Percentiles rank a stretch among this genome's conserved stretches.
Conservation (phyloP, 92 coral and sea anemone species). For the Porites evermanni region DNA sequence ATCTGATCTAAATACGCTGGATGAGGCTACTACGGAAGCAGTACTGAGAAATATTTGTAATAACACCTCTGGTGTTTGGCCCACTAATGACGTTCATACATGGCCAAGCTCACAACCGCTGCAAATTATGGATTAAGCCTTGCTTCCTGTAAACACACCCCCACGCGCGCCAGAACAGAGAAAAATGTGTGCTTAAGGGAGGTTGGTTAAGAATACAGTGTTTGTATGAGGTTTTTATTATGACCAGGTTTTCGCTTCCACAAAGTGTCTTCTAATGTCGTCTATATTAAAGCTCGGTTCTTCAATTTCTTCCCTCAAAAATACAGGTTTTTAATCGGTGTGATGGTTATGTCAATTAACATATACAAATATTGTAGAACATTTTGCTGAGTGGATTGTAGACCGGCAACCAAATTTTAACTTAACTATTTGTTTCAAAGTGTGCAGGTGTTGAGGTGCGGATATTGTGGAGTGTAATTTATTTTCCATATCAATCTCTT, state of each 20-base stretch:
- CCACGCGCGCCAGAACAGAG: too few species aligned
- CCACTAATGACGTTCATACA: slow-evolving; percentile 72
- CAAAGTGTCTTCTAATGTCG: too few species aligned
- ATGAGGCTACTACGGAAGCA: slow-evolving; percentile 89
- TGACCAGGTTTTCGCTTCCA: too few species aligned
- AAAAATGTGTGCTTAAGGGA: too few species aligned
- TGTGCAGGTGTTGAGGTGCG: background rate
- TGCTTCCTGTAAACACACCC: too few species aligned
- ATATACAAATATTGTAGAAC: background rate
- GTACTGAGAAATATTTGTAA: slow-evolving; percentile 91
- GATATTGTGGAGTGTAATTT: slow-evolving; percentile 6
- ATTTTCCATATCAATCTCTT: slow-evolving; percentile 11
- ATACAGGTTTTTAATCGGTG: too few species aligned
- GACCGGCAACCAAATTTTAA: background rate
- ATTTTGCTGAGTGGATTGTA: background rate
- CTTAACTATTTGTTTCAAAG: background rate
- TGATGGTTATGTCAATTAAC: background rate
- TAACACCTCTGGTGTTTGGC: slow-evolving; percentile 94
- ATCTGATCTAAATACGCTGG: slow-evolving; percentile 82
- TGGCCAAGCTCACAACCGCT: slow-evolving; percentile 78
- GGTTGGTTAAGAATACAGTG: too few species aligned
- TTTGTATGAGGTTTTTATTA: too few species aligned
- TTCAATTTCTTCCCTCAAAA: too few species aligned
- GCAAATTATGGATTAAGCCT: slow-evolving; percentile 81
- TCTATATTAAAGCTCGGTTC: too few species aligned